Base-by-base conservation (phyloP, 2,888 invertebrate species). In the Apamea crenata region DNA sequence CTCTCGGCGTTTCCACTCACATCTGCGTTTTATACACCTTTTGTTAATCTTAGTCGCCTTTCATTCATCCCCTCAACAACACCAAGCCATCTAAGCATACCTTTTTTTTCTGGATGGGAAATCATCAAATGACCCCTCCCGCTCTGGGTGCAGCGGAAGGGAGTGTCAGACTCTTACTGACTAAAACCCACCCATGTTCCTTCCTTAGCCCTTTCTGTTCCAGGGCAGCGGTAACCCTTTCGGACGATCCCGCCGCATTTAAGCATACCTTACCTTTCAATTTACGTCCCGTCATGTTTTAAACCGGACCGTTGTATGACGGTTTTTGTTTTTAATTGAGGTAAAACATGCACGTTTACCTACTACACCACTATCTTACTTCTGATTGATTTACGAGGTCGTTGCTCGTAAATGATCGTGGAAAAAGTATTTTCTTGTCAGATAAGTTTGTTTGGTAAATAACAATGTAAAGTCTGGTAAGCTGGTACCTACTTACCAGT, bases 331-430 rank as follows among this genome's bases (percentile, higher is more conserved):
- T 59, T 78, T 53, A 67, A 74, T 72, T 68, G 40, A n/a, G 53
- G 40, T 68, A 68, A 56, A 83, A 83, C 8, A 47, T 53, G 66
- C 69, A 81, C 25, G 25, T 65, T 36, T 36, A 53, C n/a, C n/a
- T n/a, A n/a, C n/a, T n/a, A n/a, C n/a, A 36, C 10, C 32, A 50
- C 29, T 73, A 56, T 56, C 56, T 72, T 47, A 65, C 12, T 25
- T 81, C 53, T 65, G 56, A 56, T 73, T 80, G 65, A 74, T 40
- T 59, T 66, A 50, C 59, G 71, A 77, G 77, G 84, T 47, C 74
- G 32, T 68, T 68, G 74, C 36, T 70, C n/a, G n/a, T n/a, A n/a
- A n/a, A 25, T 67, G 61, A 63, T 29, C 40, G 40, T 2, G 44
- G 50, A 65, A 71, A 53, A 75, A 29, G 25, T 56, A 1, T 25